Conservation (phyloP, 2,113 vertebrate species). For the Muntiacus muntjak region DNA sequence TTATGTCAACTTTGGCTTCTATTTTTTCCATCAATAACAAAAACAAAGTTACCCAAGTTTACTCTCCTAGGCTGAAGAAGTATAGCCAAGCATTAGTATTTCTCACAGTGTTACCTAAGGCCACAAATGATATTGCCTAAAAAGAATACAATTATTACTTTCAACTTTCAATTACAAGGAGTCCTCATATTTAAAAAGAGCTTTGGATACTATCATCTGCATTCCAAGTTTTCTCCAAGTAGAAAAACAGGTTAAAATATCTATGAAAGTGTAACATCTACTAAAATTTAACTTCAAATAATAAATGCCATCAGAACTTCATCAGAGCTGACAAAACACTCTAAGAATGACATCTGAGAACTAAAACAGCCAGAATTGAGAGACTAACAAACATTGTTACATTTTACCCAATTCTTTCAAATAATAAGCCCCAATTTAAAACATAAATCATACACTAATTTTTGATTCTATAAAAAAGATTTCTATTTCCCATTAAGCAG, state of each 20-base stretch:
- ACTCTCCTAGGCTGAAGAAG: neutral
- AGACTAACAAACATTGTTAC: conserved; percentile 20
- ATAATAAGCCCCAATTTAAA: conserved; percentile 20
- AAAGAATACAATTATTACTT: conserved; percentile 27
- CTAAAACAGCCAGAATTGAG: neutral
- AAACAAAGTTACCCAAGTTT: conserved; percentile 12
- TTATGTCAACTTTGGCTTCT: neutral
- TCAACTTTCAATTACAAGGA: neutral
- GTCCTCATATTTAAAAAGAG: neutral
- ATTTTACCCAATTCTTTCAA: neutral
- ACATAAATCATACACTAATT: conserved; percentile 4
- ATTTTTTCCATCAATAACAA: conserved; percentile 8
- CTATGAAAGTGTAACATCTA: conserved; percentile 32
- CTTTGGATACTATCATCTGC: conserved; percentile 24
- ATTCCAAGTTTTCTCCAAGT: neutral
- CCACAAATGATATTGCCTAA: neutral
- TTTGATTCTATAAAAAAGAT: conserved; percentile 7
- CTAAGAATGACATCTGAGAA: conserved; percentile 47
- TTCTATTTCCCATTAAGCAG: neutral
- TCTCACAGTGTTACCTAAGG: conserved; percentile 10
- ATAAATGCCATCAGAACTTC: conserved; percentile 49
- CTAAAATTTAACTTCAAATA: conserved; percentile 55
- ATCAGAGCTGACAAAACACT: conserved; percentile 55
- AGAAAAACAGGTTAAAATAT: conserved; percentile 32
- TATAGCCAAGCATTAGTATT: neutral